A percentile compares a stretch with the other conserved stretches of the same genome.
These are phyloP conservation scores for Cyrtodaria siliqua DNA, from an alignment of 2,888 invertebrate species.

Conservation along the genomic window DNA sequence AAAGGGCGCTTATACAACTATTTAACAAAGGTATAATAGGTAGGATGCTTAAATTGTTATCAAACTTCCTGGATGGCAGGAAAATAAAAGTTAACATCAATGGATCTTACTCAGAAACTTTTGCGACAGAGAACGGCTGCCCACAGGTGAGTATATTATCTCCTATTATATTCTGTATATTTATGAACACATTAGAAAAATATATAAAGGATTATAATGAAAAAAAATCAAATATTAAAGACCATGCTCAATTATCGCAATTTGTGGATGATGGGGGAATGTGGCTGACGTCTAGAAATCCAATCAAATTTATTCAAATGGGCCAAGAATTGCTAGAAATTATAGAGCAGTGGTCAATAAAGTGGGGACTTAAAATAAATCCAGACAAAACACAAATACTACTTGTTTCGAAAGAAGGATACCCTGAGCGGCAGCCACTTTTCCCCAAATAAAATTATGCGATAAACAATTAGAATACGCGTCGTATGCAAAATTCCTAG, in stretches of 20 bases:
- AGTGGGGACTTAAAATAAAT: not conserved
- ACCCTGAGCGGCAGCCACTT: too few relatives aligned
- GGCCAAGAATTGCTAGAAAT: not conserved
- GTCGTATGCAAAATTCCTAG: slow-evolving; percentile 24
- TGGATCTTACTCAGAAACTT: not conserved
- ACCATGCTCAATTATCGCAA: not conserved
- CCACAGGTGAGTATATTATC: not conserved
- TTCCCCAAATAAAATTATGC: too few relatives aligned
- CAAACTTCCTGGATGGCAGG: not conserved
- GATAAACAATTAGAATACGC: too few relatives aligned
- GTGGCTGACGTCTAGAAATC: not conserved
- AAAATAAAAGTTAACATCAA: not conserved
- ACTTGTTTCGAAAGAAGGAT: too few relatives aligned
- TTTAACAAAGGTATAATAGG: not conserved
- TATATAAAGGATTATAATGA: not conserved
- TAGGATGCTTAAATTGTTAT: not conserved
- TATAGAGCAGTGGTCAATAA: not conserved
- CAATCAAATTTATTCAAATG: not conserved
- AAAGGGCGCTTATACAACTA: not conserved
- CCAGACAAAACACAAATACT: too few relatives aligned
- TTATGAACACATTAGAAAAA: not conserved
- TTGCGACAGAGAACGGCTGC: not conserved
- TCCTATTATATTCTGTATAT: not conserved
- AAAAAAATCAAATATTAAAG: not conserved
- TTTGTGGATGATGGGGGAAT: not conserved